phyloP scores from a whole-genome alignment of 2,888 invertebrate genomes.

The Pollenia labialis region DNA sequence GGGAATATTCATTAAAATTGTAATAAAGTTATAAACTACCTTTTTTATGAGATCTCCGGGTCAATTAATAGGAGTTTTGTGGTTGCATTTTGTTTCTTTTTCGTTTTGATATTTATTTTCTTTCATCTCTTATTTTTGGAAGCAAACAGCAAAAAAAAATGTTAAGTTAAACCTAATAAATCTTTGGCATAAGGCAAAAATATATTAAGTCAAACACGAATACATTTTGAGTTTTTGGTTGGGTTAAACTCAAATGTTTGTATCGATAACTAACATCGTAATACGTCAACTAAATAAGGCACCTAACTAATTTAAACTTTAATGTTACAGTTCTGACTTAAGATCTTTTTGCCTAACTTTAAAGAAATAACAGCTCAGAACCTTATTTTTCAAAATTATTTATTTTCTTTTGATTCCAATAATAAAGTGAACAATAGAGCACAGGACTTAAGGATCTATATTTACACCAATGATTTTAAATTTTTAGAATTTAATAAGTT shows the following conservation, averaged over 20 bases:
- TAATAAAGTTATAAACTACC: conserved; percentile 21
- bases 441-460: neutral
- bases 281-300: too few relatives aligned
- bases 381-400: neutral
- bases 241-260: too few relatives aligned
- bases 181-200: neutral
- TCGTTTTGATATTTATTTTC: neutral
- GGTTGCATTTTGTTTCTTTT: conserved; percentile 8
- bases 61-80: conserved; percentile 52
- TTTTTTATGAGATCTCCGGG: conserved; percentile 7
- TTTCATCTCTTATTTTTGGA: neutral
- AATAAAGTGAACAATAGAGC: neutral
- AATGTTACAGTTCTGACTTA: too few relatives aligned
- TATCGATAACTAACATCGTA: too few relatives aligned
- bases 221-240: too few relatives aligned
- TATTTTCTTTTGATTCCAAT: neutral
- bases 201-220: too few relatives aligned
- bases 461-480: too few relatives aligned
- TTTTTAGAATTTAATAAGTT: too few relatives aligned
- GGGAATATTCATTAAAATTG: conserved; percentile 51
- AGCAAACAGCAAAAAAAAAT: neutral
- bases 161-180: neutral
- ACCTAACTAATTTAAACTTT: too few relatives aligned
- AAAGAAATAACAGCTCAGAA: neutral
- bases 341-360: too few relatives aligned